Base-by-base conservation (phyloP, 2,888 invertebrate genomes). In the Acronicta aceris region DNA sequence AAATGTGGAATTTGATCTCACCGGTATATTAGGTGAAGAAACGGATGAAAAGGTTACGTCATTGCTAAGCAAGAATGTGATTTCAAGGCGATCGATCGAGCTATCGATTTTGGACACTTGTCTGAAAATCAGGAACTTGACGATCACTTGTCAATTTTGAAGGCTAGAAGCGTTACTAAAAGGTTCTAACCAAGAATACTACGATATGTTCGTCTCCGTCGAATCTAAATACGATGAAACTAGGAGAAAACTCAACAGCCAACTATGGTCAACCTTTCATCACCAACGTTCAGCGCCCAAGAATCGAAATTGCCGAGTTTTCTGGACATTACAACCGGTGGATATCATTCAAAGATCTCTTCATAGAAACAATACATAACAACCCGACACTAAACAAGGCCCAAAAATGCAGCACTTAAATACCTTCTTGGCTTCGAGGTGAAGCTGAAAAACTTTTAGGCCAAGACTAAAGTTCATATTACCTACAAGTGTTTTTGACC, bases 121-220 rank as follows among this genome's bases (percentile, higher is more conserved):
- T n/a, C 42, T n/a, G 55, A 59, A 16, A 59, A 49, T 43, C 55
- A 47, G 48, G 48, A 59, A 1, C 15, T 60, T 3, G 56, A 60
- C 27, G 56, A 60, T 12, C 56, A 56, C 10, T 15, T 49, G 9
- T 36, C 56, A 10, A 45, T 49, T 1, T 8, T 60, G 5, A 60
- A 30, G 21, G 16, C 36, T 59, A 7, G 59, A 59, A n/a, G 42
- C 16, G 2, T 5, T 25, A 33, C 47, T 48, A 4, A 36, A 42
- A 48, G 55, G 48, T 3, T 56, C 56, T 0, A 59, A 49, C 30
- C 5, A 5, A 0, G 17, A 12, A 1, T 48, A 55, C 1, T 36
- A 42, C 10, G 36, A 55, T 5, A 59, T 55, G 36, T 45, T 57
- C 25, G 3, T n/a, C 27, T 30, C 8, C 25, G 49, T 57, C 2